phyloP scores from a whole-genome alignment of 2,113 vertebrate genomes.

The Tichodroma muraria region DNA sequence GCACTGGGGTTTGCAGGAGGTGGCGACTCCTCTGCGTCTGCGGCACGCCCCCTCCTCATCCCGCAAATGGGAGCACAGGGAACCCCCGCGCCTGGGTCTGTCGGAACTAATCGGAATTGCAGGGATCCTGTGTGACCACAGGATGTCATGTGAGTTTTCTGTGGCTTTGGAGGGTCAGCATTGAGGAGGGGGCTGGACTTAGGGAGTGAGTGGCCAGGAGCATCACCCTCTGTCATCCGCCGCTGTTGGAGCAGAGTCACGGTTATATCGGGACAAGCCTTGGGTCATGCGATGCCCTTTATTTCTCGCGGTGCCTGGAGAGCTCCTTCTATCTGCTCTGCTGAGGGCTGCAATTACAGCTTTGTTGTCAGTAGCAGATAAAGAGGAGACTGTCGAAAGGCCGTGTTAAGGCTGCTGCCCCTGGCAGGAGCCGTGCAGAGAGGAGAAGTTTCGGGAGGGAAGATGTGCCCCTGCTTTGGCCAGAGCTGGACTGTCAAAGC shows the following conservation, averaged over 20 bases:
- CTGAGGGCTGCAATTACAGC: background rate
- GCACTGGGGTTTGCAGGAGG: background rate
- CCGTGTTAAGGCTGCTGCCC: background rate
- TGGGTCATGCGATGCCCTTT: rapidly evolving
- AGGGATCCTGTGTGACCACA: rapidly evolving
- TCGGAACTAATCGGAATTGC: rapidly evolving
- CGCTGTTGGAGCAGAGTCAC: background rate
- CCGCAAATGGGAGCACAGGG: background rate
- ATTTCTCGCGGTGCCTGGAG: background rate
- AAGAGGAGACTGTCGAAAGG: background rate
- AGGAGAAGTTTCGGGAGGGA: background rate
- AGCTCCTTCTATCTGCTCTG: background rate
- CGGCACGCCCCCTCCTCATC: rapidly evolving
- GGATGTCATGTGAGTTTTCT: rapidly evolving
- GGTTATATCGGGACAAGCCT: background rate
- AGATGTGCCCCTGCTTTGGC: background rate
- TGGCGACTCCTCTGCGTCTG: rapidly evolving
- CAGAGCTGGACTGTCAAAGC: background rate
- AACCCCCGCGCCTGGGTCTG: rapidly evolving
- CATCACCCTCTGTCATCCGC: rapidly evolving
- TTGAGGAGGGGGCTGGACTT: too few species aligned
- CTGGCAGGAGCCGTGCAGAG: rapidly evolving
- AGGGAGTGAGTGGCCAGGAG: background rate
- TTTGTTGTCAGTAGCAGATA: background rate
- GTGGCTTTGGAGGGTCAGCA: background rate